Base-by-base conservation (phyloP, 2,113 vertebrate genomes). In the Misgurnus mizolepis region DNA sequence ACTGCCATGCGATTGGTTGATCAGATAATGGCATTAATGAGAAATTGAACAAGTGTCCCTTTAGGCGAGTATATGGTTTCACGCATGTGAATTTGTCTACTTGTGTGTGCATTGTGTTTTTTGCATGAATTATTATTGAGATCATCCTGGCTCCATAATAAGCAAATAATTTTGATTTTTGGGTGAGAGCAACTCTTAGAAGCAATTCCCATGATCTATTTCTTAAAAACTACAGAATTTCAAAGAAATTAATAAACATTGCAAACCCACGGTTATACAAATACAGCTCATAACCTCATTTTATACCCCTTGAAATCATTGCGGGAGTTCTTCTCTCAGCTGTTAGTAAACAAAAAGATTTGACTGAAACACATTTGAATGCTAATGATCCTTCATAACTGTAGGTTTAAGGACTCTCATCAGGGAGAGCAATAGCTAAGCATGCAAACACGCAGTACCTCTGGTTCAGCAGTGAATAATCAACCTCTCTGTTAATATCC, bases 351-450 rank as follows among this genome's bases (percentile, higher is more conserved):
- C 77, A 78, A 67, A 84, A 86, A 82, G 60, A 40, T 53, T 53
- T 14, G 70, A 76, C 56, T 85, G 72, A 83, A 88, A 85, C 64
- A 70, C 67, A 87, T 78, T 76, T 72, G 77, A 68, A 87, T 83
- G 79, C 45, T 83, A 84, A 84, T 83, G 72, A 76, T 49, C 60
- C 22, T 41, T 39, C 84, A 75, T 82, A 87, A 85, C 84, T 78
- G 80, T 45, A 86, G 83, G 80, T 88, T 89, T 82, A 85, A 80
- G 45, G 55, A 67, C 4, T 76, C 78, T 90, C 85, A 85, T 81
- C 39, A 53, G 85, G 82, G 83, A 85, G 3, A 2, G 40, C 43
- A 64, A 39, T 49, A 61, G 73, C 65, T 80, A 84, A 14, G 61
- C 64, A 67, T 75, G 15, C 78, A 83, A 88, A 80, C 76, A 82